These are phyloP conservation scores for Cyprinodon variegatus DNA, from an alignment of 2,113 vertebrate genomes.

Conservation along the genomic window DNA sequence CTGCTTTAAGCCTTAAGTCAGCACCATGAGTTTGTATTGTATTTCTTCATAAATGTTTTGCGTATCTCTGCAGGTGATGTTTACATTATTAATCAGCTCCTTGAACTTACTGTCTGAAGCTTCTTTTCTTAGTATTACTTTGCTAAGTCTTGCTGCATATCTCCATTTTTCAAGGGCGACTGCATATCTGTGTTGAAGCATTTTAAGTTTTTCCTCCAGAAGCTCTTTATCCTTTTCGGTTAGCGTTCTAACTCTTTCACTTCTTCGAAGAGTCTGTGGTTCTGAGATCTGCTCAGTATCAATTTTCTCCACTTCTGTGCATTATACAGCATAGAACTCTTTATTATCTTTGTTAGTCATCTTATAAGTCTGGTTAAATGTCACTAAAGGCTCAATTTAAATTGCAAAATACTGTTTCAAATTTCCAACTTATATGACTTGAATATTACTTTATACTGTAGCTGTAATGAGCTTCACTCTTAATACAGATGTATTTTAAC, in stretches of 20 bases:
- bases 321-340: background rate
- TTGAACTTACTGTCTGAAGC: conserved; percentile 7
- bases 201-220: background rate
- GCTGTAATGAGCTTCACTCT: no score
- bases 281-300: background rate
- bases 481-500: no score
- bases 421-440: background rate
- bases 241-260: background rate
- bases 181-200: background rate
- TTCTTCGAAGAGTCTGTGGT: background rate
- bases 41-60: conserved; percentile 31
- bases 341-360: background rate
- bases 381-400: no score
- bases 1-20: background rate
- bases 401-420: background rate
- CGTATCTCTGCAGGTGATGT: conserved; percentile 10
- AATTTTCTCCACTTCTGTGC: background rate
- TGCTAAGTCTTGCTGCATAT: background rate
- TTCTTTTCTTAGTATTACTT: conserved; percentile 1
- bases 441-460: no score
- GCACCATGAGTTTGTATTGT: background rate
- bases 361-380: background rate
- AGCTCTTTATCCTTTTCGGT: conserved; percentile 6
- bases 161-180: background rate
- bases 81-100: conserved; percentile 9